phyloP scores from a whole-genome alignment of 2,888 invertebrate species.

The Agrochola lychnidis region DNA sequence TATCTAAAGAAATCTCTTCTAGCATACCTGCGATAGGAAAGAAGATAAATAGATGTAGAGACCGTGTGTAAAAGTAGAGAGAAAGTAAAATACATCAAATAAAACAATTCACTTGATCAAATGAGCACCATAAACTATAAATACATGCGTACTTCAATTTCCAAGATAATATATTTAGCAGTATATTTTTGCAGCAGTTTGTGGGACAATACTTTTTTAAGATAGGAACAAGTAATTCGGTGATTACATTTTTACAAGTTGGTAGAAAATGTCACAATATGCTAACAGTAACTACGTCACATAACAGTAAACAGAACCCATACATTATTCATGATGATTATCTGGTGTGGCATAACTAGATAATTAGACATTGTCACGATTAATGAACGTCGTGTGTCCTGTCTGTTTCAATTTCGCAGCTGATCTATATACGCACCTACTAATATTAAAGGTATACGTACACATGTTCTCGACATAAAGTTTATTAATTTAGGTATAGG shows the following conservation, averaged over 20 bases:
- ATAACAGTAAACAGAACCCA: constrained; percentile 1
- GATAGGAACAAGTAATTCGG: neutral
- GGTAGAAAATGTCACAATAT: neutral
- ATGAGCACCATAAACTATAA: too few species aligned
- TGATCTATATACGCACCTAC: constrained; percentile 5
- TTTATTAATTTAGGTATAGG: constrained; percentile 40
- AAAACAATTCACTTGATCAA: too few species aligned
- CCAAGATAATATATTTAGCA: neutral
- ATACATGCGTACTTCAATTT: neutral
- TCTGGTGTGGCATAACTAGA: constrained; percentile 26
- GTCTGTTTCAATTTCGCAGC: constrained; percentile 29
- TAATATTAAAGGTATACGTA: neutral
- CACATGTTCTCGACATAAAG: constrained; percentile 21
- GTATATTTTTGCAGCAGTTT: neutral
- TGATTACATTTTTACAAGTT: neutral
- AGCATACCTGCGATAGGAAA: too few species aligned
- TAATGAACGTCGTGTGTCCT: constrained; percentile 33
- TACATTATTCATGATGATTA: constrained; percentile 37
- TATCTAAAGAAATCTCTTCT: too few species aligned
- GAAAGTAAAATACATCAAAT: too few species aligned
- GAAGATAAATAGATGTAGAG: too few species aligned
- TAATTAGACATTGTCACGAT: constrained; percentile 39
- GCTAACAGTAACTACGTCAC: neutral
- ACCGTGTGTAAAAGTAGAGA: too few species aligned
- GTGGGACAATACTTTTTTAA: neutral